Evolutionary conservation across 2,888 invertebrate genomes (phyloP).

Genomic region (Eupithecia pulchellata): DNA sequence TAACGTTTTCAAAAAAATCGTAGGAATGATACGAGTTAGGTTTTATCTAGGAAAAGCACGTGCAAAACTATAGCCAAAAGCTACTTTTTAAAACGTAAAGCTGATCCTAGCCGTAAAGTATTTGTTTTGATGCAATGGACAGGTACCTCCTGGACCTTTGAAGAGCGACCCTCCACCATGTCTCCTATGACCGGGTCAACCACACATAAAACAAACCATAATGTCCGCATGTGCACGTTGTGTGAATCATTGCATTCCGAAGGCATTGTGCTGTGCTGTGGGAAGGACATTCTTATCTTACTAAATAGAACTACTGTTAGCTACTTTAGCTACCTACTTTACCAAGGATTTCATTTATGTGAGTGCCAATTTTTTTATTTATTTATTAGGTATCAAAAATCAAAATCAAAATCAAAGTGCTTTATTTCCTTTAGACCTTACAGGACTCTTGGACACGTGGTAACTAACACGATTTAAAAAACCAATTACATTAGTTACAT

Average conservation of each 20-base stretch:
- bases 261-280: conserved; percentile 32
- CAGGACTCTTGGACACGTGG: no score
- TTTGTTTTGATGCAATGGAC: neutral
- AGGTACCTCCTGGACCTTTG: neutral
- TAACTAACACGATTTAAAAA: no score
- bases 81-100: neutral
- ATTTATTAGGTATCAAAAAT: no score
- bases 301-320: neutral
- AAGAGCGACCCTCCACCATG: neutral
- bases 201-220: conserved; percentile 7
- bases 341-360: neutral
- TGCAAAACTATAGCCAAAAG: neutral
- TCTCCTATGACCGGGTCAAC: neutral
- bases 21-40: neutral
- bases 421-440: no score
- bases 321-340: neutral
- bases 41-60: neutral
- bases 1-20: no score
- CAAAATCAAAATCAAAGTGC: no score
- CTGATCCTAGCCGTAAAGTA: neutral
- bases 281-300: conserved; percentile 26
- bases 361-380: no score
- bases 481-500: no score
- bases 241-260: conserved; percentile 31
- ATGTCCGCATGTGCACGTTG: conserved; percentile 3